Conservation (phyloP, 2,797 vertebrate species). For the Nothura maculosa region DNA sequence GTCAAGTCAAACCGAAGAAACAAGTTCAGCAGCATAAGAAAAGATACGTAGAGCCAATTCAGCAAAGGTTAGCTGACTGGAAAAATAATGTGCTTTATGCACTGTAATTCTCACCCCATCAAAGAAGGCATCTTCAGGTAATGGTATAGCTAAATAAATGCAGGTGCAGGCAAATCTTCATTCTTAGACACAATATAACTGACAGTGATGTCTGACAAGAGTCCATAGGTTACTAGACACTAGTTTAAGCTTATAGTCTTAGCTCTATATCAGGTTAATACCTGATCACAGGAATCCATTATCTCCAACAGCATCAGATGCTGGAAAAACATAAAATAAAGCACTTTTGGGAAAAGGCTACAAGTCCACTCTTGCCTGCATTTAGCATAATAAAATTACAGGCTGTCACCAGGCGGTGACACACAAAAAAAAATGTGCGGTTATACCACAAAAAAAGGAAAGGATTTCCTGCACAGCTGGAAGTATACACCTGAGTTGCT, state of each 20-base stretch:
- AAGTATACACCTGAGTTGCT: neutral
- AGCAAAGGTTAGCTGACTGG: neutral
- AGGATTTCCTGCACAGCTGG: neutral
- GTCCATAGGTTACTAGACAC: neutral
- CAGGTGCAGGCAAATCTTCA: neutral
- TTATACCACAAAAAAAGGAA: neutral
- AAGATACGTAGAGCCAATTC: neutral
- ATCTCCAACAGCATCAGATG: neutral
- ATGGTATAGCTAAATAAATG: neutral
- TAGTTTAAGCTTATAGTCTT: neutral
- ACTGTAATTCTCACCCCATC: neutral
- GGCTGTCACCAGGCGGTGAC: neutral
- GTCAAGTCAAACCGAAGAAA: neutral
- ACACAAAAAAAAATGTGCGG: too few relatives aligned
- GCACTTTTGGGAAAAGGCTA: neutral
- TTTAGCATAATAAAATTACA: neutral
- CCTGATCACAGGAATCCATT: neutral
- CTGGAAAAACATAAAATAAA: neutral
- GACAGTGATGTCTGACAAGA: neutral
- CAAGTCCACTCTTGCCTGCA: neutral
- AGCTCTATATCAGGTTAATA: neutral
- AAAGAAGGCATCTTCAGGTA: neutral
- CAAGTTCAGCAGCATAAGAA: neutral
- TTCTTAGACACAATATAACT: neutral
- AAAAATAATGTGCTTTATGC: neutral